Evolutionary conservation across 2,113 vertebrate species (phyloP).

Genomic region (Smithornis capensis): DNA sequence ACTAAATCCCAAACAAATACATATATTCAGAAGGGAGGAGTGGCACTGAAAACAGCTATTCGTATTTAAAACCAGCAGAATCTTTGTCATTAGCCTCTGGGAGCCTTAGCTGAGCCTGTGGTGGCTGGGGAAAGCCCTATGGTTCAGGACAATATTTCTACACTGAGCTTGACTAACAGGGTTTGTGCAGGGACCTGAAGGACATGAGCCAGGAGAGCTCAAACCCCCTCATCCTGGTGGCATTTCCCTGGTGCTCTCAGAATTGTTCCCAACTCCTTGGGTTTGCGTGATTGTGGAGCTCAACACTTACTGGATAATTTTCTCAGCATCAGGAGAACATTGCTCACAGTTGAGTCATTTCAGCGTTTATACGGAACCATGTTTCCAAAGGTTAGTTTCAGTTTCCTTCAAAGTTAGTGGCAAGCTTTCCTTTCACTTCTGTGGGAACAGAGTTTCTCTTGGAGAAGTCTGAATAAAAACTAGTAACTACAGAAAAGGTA

Average conservation of each 20-base stretch:
- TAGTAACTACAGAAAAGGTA: not conserved
- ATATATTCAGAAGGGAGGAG: not conserved
- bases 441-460: not conserved
- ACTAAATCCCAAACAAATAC: not conserved
- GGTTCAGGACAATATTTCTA: not conserved
- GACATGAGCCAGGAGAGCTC: not conserved
- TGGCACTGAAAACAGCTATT: not conserved
- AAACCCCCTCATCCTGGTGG: rapidly evolving
- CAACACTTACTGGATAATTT: rapidly evolving
- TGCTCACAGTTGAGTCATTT: not conserved
- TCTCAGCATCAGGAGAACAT: not conserved
- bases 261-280: rapidly evolving
- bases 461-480: not conserved
- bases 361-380: not conserved
- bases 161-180: not conserved
- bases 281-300: rapidly evolving
- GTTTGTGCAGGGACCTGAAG: not conserved
- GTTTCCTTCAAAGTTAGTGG: rapidly evolving
- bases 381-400: not conserved
- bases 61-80: not conserved
- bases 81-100: not conserved
- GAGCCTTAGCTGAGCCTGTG: not conserved
- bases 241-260: too few species aligned
- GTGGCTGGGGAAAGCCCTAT: not conserved
- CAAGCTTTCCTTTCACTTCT: not conserved